Evolutionary conservation across 2,888 invertebrate genomes (phyloP), one percentile per base, ranked within the genome.

Genomic region (Eupeodes latifasciatus): DNA sequence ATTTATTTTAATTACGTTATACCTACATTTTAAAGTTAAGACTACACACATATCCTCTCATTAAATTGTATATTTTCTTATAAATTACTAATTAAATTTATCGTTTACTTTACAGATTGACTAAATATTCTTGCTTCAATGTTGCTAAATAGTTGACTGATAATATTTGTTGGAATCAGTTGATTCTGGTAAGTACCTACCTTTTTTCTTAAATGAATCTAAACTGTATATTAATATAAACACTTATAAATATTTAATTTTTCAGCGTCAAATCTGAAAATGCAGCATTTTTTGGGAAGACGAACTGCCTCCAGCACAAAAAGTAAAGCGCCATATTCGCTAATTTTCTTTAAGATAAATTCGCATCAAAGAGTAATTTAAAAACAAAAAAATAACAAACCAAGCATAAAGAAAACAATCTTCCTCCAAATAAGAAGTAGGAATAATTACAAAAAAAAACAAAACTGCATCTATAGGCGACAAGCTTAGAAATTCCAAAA

Each of bases 281-380:
- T 91, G 91, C 91, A 90, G 89, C 90, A 90, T 89, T 89, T 90
- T 72, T 83, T 89, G 77, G 88, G 90, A 82, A 90, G 90, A 89
- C 79, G 85, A 85, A 82, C 90, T 89, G 86, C 89, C 74, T 84
- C 85, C 76, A 86, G 88, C 79, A 85, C 90, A 86, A 90, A 90
- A 85, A 89, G 90, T 90, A 85, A 88, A 78, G 88, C 88, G 64
- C 88, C 88, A 69, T 88, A 88, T 85, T 85, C 75, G 61, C 53
- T 66, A 76, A 74, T 80, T 85, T 82, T 89, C 66, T 77, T 64
- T 16, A 84, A 87, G 78, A 62, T 69, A 36, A 82, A 83, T 82
- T 78, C 85, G 27, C 74, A 75, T 81, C 81, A 81, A 77, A 77
- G 51, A 74, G 19, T 59, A 27, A 78, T 75, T 36, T 85, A 85